phyloP scores from a whole-genome alignment of 2,797 vertebrate species.

The Chaenodraco wilsoni region DNA sequence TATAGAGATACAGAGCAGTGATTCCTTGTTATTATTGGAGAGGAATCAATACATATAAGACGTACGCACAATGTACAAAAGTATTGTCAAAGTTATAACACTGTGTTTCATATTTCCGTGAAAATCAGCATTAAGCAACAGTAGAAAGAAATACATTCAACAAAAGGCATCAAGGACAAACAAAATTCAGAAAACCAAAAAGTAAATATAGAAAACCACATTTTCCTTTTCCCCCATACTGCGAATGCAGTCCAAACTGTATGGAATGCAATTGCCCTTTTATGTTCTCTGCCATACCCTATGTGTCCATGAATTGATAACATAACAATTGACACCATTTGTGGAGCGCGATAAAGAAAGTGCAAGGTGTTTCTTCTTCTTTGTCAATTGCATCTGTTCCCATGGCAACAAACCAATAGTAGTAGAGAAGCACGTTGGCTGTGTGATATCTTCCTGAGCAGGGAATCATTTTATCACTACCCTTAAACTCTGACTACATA shows the following conservation, averaged over 20 bases:
- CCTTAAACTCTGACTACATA: constrained; percentile 20
- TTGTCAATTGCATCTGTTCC: constrained; percentile 50
- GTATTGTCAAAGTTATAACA: too few species aligned
- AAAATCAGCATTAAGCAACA: too few species aligned
- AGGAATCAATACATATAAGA: background rate
- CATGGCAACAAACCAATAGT: constrained; percentile 39
- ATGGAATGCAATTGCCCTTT: background rate
- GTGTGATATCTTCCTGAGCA: constrained; percentile 12
- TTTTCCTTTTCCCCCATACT: background rate
- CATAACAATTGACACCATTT: background rate
- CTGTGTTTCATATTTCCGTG: too few species aligned
- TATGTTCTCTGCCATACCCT: constrained; percentile 1
- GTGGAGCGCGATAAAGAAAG: constrained; percentile 26
- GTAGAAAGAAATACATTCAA: too few species aligned
- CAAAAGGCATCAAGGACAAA: background rate
- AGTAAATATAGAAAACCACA: background rate
- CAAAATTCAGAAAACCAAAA: background rate
- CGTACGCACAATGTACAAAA: too few species aligned
- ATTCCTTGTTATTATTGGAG: background rate
- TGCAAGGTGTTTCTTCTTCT: constrained; percentile 32
- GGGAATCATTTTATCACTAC: constrained; percentile 10
- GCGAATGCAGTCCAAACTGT: background rate
- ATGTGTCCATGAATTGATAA: constrained; percentile 14
- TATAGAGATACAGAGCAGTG: constrained; percentile 3
- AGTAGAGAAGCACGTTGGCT: background rate